These are phyloP conservation scores for Xerus rutilus DNA, from an alignment of 2,797 vertebrate species.

Conservation along the genomic window DNA sequence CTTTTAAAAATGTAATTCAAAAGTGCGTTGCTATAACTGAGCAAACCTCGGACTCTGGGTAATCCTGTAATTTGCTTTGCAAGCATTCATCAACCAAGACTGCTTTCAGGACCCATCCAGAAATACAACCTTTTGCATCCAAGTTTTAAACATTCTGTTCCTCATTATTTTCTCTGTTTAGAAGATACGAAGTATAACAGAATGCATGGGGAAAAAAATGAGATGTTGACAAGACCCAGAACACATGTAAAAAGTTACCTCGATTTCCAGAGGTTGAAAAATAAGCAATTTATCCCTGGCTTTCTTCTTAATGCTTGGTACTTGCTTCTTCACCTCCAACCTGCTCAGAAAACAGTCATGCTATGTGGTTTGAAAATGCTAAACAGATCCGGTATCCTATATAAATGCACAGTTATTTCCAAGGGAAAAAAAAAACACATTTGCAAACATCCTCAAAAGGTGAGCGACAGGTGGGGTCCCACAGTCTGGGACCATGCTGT, in stretches of 20 bases:
- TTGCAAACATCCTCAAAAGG: slow-evolving; percentile 78
- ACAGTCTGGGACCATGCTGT: slow-evolving; percentile 77
- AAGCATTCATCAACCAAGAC: slow-evolving; percentile 67
- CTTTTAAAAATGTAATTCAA: slow-evolving; percentile 75
- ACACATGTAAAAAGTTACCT: slow-evolving; percentile 71
- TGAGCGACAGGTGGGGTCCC: slow-evolving; percentile 73
- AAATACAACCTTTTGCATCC: slow-evolving; percentile 72
- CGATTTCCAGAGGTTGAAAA: slow-evolving; percentile 76
- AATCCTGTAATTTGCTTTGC: slow-evolving; percentile 75
- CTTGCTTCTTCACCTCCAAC: slow-evolving; percentile 77
- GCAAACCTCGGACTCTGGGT: slow-evolving; percentile 74
- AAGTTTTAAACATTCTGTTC: slow-evolving; percentile 77
- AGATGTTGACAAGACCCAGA: slow-evolving; percentile 83
- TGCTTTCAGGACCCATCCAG: slow-evolving; percentile 71
- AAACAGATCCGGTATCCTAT: slow-evolving; percentile 81
- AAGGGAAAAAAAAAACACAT: slow-evolving; percentile 69
- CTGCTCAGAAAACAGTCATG: slow-evolving; percentile 84
- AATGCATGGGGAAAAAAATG: slow-evolving; percentile 76
- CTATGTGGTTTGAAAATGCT: slow-evolving; percentile 79
- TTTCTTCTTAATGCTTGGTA: slow-evolving; percentile 75
- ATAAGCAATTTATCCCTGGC: slow-evolving; percentile 68
- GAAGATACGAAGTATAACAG: slow-evolving; percentile 81
- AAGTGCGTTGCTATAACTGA: slow-evolving; percentile 84
- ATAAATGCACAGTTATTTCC: slow-evolving; percentile 86
- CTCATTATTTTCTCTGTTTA: slow-evolving; percentile 76